Evolutionary conservation across 2,797 vertebrate genomes (phyloP).

Genomic region (Coendou prehensilis): DNA sequence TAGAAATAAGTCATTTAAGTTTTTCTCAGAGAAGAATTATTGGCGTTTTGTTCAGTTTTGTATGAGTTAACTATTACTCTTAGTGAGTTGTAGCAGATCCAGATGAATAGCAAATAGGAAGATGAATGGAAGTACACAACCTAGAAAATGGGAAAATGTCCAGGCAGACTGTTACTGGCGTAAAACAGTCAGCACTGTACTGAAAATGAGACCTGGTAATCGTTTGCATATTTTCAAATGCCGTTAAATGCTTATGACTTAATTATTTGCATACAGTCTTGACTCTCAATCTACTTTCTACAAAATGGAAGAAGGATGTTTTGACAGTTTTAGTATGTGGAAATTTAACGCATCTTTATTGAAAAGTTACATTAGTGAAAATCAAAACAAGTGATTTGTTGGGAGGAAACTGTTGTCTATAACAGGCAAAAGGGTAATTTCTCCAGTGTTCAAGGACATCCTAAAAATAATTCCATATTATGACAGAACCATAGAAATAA

Average conservation of each 20-base stretch:
- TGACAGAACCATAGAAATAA: background rate
- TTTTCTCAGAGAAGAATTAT: background rate
- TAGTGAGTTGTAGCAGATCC: background rate
- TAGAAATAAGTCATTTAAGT: background rate
- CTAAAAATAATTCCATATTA: background rate
- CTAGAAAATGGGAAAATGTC: background rate
- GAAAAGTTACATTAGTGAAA: constrained; percentile 5
- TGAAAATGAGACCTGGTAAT: background rate
- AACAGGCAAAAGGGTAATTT: constrained; percentile 28
- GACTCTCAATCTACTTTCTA: background rate
- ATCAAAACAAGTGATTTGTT: background rate
- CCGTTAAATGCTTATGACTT: background rate
- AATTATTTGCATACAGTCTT: background rate
- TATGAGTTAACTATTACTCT: background rate
- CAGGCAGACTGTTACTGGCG: background rate
- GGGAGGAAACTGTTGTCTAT: background rate
- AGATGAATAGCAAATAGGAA: background rate
- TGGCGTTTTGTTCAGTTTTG: background rate
- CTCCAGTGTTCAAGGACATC: background rate
- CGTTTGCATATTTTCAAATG: background rate
- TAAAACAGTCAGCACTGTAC: background rate
- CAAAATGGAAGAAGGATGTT: background rate
- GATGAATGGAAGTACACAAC: background rate
- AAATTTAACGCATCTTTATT: constrained; percentile 9
- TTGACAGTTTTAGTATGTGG: constrained; percentile 10